A percentile compares a stretch with the other conserved stretches of the same genome.
Conservation (phyloP, 2,888 invertebrate species). For the Zeuzera pyrina region DNA sequence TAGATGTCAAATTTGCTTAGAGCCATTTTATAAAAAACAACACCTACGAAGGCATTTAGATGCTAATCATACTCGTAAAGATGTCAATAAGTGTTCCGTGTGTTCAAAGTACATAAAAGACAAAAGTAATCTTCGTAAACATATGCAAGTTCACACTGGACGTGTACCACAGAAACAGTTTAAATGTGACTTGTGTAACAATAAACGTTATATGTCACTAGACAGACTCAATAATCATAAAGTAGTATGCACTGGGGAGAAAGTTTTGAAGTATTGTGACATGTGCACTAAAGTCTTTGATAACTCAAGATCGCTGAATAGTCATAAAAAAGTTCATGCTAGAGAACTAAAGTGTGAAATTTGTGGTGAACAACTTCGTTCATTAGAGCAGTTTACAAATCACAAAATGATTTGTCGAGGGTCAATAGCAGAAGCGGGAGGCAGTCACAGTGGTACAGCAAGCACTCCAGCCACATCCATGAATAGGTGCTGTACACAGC, state of each 20-base stretch:
- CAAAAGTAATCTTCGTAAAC: constrained; percentile 68
- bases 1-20: constrained; percentile 68
- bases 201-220: constrained; percentile 68
- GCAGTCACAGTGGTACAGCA: constrained; percentile 32
- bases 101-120: constrained; percentile 72
- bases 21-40: constrained; percentile 67
- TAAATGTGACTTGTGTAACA: constrained; percentile 69
- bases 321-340: constrained; percentile 70
- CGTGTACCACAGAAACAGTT: constrained; percentile 69
- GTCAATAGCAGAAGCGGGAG: constrained; percentile 39
- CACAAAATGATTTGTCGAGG: constrained; percentile 65
- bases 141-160: constrained; percentile 72
- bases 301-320: constrained; percentile 67
- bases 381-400: constrained; percentile 65
- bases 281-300: constrained; percentile 72
- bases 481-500: constrained; percentile 61
- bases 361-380: constrained; percentile 67
- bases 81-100: constrained; percentile 69
- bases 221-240: constrained; percentile 69
- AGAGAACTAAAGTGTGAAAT: constrained; percentile 66
- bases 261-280: constrained; percentile 66
- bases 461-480: constrained; percentile 22
- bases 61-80: constrained; percentile 64
- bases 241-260: constrained; percentile 68
- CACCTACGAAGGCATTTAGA: constrained; percentile 66